Conservation (phyloP, 2,888 invertebrate genomes). For the Eupithecia subfuscata region DNA sequence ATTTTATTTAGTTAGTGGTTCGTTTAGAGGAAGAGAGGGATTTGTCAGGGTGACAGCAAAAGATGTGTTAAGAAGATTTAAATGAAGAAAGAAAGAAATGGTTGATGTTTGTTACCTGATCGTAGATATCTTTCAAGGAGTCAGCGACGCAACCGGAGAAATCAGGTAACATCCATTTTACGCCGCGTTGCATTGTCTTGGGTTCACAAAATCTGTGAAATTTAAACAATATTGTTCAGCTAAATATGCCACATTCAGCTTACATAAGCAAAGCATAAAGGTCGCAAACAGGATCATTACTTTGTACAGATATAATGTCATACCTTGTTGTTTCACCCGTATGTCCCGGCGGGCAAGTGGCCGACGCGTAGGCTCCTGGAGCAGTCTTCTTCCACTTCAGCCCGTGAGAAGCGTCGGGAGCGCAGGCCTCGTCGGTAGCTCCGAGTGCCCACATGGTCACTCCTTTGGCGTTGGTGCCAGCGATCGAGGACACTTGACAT, state of each 20-base stretch:
- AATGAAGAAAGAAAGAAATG: too few species aligned
- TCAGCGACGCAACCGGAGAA: constrained; percentile 89
- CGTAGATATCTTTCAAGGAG: constrained; percentile 85
- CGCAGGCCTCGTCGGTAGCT: constrained; percentile 79
- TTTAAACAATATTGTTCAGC: background rate
- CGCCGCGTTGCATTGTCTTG: constrained; percentile 81
- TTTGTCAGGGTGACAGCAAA: too few species aligned
- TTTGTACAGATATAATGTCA: background rate
- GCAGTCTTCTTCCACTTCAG: constrained; percentile 86
- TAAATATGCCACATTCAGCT: background rate
- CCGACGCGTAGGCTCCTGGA: constrained; percentile 87
- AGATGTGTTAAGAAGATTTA: too few species aligned
- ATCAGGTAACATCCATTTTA: constrained; percentile 90
- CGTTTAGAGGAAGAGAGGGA: too few species aligned
- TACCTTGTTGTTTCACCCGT: constrained; percentile 75
- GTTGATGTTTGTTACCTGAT: constrained; percentile 75
- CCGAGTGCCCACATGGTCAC: constrained; percentile 87
- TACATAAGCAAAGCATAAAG: background rate
- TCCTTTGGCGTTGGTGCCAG: constrained; percentile 77
- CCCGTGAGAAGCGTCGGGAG: constrained; percentile 84
- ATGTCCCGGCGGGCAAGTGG: constrained; percentile 80
- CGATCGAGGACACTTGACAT: constrained; percentile 87
- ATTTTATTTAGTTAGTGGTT: too few species aligned
- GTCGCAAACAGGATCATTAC: background rate
- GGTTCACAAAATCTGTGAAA: constrained; percentile 76